Percentiles rank a stretch among this genome's conserved stretches.
phyloP scores from a whole-genome alignment of 2,888 invertebrate species.

The Philaethria dido region DNA sequence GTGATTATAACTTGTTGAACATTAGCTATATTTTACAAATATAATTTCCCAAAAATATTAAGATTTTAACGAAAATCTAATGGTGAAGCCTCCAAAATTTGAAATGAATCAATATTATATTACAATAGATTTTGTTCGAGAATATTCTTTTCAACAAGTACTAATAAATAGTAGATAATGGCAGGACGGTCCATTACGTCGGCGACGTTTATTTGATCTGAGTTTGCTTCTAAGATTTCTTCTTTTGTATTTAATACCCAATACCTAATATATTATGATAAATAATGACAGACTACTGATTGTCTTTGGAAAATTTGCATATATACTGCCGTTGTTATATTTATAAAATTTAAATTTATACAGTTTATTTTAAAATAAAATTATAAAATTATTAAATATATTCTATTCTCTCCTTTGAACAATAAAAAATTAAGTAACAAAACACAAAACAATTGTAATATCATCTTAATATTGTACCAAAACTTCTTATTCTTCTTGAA shows the following conservation, averaged over 20 bases:
- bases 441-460: no score
- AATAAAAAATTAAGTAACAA: no score
- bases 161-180: conserved; percentile 22
- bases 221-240: conserved; percentile 9
- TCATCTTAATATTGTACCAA: no score
- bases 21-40: not conserved
- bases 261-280: not conserved
- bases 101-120: not conserved
- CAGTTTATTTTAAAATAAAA: no score
- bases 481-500: no score
- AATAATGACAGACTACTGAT: not conserved
- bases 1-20: no score
- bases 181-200: conserved; percentile 12
- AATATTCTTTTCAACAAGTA: conserved; percentile 7
- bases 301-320: not conserved
- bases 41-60: not conserved
- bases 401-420: no score
- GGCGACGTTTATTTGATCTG: conserved; percentile 15
- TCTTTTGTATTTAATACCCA: not conserved
- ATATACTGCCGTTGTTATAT: no score
- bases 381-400: no score
- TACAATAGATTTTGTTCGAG: not conserved
- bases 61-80: not conserved
- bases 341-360: no score
- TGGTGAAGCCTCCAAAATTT: not conserved